Conservation (phyloP, 35 echinoderm and acorn worm species). For the Heliocidaris erythrogramma region DNA sequence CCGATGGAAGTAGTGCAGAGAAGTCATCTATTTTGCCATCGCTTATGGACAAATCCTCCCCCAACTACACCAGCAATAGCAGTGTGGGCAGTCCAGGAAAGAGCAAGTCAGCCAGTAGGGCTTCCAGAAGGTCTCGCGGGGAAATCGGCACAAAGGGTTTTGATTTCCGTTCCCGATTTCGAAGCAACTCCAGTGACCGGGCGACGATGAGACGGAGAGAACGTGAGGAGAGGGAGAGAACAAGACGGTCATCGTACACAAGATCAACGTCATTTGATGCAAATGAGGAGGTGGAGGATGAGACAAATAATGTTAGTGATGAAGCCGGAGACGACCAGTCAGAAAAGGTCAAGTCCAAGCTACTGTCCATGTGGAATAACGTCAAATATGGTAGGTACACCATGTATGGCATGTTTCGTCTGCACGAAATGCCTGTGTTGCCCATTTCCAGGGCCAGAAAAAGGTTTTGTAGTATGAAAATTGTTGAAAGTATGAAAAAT, state of each 20-base stretch:
- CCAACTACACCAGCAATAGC: not conserved
- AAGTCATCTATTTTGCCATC: constrained; percentile 7
- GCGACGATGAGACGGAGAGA: constrained; percentile 43
- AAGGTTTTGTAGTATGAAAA: no score
- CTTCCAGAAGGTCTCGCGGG: constrained; percentile 31
- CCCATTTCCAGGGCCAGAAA: no score
- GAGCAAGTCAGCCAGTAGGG: not conserved
- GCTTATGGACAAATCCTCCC: not conserved
- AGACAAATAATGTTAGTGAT: constrained; percentile 23
- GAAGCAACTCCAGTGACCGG: constrained; percentile 48
- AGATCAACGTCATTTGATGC: constrained; percentile 56
- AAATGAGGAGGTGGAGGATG: constrained; percentile 23
- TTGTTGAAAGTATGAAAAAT: no score
- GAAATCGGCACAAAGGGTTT: constrained; percentile 11
- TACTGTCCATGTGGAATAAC: constrained; percentile 98
- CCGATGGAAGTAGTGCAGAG: constrained; percentile 6
- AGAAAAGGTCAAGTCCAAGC: constrained; percentile 90
- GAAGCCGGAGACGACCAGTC: constrained; percentile 71
- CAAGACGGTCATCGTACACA: constrained; percentile 4
- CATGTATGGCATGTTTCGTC: not conserved
- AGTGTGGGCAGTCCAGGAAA: constrained; percentile 29
- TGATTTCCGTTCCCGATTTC: constrained; percentile 26
- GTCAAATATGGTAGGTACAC: constrained; percentile 92
- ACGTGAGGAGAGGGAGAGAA: constrained; percentile 14
- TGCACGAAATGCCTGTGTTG: no score